phyloP scores from a whole-genome alignment of 2,888 invertebrate genomes.

The Phrixothrix hirtus region DNA sequence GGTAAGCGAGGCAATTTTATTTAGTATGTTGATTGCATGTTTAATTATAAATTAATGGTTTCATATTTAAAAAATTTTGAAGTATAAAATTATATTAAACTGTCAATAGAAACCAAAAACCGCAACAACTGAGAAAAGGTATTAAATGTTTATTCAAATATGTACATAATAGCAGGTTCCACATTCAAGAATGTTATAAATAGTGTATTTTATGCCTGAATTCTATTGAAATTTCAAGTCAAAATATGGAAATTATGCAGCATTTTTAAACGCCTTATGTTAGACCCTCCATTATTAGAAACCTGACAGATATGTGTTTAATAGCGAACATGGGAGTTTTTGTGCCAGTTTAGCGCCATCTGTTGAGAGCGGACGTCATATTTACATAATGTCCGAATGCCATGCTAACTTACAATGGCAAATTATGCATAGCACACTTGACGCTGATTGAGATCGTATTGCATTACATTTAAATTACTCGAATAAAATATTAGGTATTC shows the following conservation, averaged over 20 bases:
- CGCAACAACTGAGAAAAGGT: conserved; percentile 3
- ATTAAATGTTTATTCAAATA: conserved; percentile 10
- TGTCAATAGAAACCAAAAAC: conserved; percentile 5
- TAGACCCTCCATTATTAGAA: conserved; percentile 26
- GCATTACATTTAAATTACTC: conserved; percentile 45
- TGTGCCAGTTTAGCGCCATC: conserved; percentile 43
- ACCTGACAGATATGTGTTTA: conserved; percentile 43
- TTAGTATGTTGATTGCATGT: too few species aligned
- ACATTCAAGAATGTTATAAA: conserved; percentile 3
- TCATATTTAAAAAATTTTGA: too few species aligned
- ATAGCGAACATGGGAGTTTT: conserved; percentile 42
- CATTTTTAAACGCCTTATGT: conserved; percentile 27
- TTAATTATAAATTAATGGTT: too few species aligned
- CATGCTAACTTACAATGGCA: conserved; percentile 46
- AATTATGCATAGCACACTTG: conserved; percentile 49
- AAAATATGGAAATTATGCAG: conserved; percentile 34
- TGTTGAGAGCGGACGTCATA: conserved; percentile 38
- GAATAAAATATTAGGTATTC: conserved; percentile 13
- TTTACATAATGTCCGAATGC: conserved; percentile 52
- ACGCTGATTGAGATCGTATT: conserved; percentile 51
- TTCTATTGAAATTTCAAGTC: conserved; percentile 11
- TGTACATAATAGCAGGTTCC: conserved; percentile 11
- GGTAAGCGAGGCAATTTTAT: too few species aligned
- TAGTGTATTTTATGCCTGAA: not conserved
- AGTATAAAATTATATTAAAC: too few species aligned